Evolutionary conservation across 2,888 invertebrate genomes (phyloP).

Genomic region (Hydriomena furcata): DNA sequence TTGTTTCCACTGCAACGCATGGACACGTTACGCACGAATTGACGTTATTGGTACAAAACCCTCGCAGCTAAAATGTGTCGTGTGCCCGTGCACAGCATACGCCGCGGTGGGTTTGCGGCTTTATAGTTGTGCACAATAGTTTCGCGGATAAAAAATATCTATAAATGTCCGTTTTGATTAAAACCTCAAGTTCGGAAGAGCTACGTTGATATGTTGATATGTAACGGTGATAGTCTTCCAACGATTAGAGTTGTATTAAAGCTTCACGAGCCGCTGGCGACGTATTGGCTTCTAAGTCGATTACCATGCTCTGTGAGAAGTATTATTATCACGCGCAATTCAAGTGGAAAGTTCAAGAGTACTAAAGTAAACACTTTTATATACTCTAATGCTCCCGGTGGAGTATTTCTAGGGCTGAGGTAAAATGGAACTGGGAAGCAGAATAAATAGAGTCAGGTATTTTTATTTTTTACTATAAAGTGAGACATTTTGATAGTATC

Average conservation of each 20-base stretch:
- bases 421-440: neutral
- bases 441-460: neutral
- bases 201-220: neutral
- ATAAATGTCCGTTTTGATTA: too few relatives aligned
- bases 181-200: too few relatives aligned
- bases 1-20: too few relatives aligned
- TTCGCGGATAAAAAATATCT: too few relatives aligned
- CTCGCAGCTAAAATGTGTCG: too few relatives aligned
- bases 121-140: too few relatives aligned
- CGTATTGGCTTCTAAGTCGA: conserved; percentile 9
- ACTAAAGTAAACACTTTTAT: neutral
- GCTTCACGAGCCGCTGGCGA: neutral
- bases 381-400: neutral
- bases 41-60: too few relatives aligned
- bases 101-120: too few relatives aligned
- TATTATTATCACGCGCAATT: conserved; percentile 3
- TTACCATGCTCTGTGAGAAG: conserved; percentile 5
- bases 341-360: conserved; percentile 5
- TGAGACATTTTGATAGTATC: too few relatives aligned
- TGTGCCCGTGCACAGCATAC: too few relatives aligned
- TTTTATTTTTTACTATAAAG: neutral
- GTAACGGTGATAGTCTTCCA: neutral
- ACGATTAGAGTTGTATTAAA: too few relatives aligned
- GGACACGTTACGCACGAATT: too few relatives aligned
- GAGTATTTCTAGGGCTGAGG: neutral